Conservation (phyloP, 1,140 invertebrate genomes). For the Drosophila kurseongensis region DNA sequence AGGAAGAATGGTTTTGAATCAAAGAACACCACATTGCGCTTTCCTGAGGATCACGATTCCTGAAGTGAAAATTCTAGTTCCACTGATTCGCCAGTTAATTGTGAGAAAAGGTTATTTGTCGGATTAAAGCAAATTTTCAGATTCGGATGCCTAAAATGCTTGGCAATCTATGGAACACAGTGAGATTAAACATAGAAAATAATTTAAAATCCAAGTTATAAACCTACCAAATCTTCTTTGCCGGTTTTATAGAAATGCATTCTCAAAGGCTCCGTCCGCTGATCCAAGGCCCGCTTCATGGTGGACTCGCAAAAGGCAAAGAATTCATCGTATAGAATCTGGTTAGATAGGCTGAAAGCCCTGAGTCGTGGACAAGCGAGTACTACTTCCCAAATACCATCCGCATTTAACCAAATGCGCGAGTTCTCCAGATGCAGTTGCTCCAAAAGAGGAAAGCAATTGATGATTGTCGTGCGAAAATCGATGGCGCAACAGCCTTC, state of each 20-base stretch:
- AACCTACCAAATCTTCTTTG: slow-evolving; percentile 15
- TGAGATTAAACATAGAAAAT: not conserved
- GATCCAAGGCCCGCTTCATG: slow-evolving; percentile 15
- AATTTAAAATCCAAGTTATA: not conserved
- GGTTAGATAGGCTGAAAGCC: slow-evolving; percentile 7
- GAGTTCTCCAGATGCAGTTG: slow-evolving; percentile 33
- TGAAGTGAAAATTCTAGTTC: slow-evolving; percentile 12
- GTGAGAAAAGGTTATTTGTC: not conserved
- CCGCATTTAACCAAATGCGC: slow-evolving; percentile 14
- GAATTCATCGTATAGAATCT: slow-evolving; percentile 5
- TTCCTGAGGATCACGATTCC: slow-evolving; percentile 1
- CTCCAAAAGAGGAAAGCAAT: slow-evolving; percentile 25
- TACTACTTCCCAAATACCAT: slow-evolving; percentile 30
- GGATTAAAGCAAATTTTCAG: slow-evolving; percentile 12
- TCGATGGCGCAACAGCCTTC: slow-evolving; percentile 19
- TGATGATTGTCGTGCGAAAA: slow-evolving; percentile 3
- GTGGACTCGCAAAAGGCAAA: slow-evolving; percentile 10
- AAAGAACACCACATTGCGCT: not conserved
- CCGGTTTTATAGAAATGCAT: slow-evolving; percentile 23
- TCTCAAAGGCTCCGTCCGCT: not conserved
- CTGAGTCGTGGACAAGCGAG: slow-evolving; percentile 18
- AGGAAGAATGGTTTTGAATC: not conserved
- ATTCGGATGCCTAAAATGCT: slow-evolving; percentile 27
- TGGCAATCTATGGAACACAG: slow-evolving; percentile 2
- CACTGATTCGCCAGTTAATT: slow-evolving; percentile 21